Percentiles rank a stretch among this genome's conserved stretches.
phyloP scores from a whole-genome alignment of 2,113 vertebrate genomes.

The Menidia beryllina region DNA sequence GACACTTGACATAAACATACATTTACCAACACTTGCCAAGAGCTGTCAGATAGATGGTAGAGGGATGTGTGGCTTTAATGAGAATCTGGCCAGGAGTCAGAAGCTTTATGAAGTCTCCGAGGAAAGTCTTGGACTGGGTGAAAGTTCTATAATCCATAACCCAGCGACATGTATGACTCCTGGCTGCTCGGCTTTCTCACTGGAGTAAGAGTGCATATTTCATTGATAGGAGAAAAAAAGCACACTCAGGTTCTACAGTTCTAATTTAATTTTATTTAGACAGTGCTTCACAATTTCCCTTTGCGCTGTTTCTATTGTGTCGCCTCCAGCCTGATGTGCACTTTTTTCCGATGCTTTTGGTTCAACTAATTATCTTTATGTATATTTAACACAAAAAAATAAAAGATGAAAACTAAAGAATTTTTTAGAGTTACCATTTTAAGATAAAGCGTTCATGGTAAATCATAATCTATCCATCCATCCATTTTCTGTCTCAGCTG shows the following conservation, averaged over 20 bases:
- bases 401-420: too few relatives aligned
- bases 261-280: conserved; percentile 40
- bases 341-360: neutral
- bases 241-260: neutral
- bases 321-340: conserved; percentile 12
- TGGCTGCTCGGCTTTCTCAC: conserved; percentile 43
- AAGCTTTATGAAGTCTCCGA: conserved; percentile 66
- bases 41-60: conserved; percentile 56
- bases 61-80: conserved; percentile 65
- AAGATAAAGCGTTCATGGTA: too few relatives aligned
- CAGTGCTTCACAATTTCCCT: neutral
- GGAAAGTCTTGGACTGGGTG: conserved; percentile 58
- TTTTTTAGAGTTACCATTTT: too few relatives aligned
- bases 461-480: too few relatives aligned
- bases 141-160: conserved; percentile 69
- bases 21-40: conserved; percentile 52
- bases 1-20: conserved; percentile 34
- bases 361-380: conserved; percentile 8
- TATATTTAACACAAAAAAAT: too few relatives aligned
- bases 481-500: too few relatives aligned
- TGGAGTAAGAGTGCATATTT: conserved; percentile 32
- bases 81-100: conserved; percentile 65
- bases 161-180: conserved; percentile 56
- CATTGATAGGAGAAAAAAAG: conserved; percentile 16
- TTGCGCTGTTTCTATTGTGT: conserved; percentile 9